Percentiles rank a stretch among this genome's conserved stretches.
These are phyloP conservation scores for Athene noctua DNA, from an alignment of 2,113 vertebrate species.

Conservation along the genomic window DNA sequence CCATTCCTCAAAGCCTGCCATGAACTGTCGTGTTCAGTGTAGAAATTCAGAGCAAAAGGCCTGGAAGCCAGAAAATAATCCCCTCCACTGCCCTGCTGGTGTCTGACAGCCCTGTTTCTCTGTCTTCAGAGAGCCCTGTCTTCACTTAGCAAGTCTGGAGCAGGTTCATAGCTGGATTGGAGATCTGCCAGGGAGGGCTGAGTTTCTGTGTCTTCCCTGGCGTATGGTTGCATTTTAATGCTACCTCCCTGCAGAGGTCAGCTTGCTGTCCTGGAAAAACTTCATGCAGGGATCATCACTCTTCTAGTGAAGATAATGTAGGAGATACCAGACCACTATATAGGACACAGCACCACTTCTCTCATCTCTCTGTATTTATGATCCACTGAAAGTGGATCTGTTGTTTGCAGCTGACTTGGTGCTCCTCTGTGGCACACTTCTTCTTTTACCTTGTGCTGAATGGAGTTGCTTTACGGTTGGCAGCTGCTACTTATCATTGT, in stretches of 20 bases:
- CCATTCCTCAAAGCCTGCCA: not conserved
- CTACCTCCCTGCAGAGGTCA: not conserved
- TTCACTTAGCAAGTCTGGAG: not conserved
- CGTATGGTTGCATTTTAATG: not conserved
- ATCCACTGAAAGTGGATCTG: not conserved
- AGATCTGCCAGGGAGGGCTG: not conserved
- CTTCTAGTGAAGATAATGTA: fast-evolving
- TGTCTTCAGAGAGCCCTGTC: not conserved
- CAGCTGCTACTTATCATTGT: not conserved
- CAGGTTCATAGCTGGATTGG: not conserved
- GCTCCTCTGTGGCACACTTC: fast-evolving
- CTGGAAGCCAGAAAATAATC: not conserved
- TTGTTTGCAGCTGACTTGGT: fast-evolving
- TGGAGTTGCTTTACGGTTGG: not conserved
- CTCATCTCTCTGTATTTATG: not conserved
- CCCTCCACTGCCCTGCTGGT: not conserved
- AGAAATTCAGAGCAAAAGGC: not conserved
- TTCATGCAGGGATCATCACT: not conserved
- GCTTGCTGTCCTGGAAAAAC: not conserved
- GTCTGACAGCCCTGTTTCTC: not conserved
- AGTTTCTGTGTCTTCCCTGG: not conserved
- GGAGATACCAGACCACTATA: fast-evolving
- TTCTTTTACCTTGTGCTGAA: fast-evolving
- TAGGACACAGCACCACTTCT: fast-evolving
- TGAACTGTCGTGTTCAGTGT: fast-evolving